Base-by-base conservation (phyloP, 2,113 vertebrate genomes). In the Lophochroa leadbeateri region DNA sequence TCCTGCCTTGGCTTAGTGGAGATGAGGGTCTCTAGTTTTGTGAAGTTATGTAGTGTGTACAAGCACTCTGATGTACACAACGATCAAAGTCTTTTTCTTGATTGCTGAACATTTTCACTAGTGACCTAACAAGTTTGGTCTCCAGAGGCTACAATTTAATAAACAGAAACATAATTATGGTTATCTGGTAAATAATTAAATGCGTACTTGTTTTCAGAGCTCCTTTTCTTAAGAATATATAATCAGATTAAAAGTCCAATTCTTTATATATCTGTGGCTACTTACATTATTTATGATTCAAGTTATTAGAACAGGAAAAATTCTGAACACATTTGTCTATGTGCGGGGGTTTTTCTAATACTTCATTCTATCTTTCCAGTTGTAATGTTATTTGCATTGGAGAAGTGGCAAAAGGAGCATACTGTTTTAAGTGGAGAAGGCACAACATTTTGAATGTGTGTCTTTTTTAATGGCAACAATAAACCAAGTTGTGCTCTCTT, bases 101-200 rank as follows among this genome's bases (percentile, higher is more conserved):
- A 13, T 10, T 81, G 27, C 82, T 90, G 20, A 52, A 81, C 9
- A 27, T 86, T 92, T 91, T 83, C 86, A 65, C 41, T 41, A n/a
- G 63, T 92, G 77, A 82, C 55, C 52, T 69, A 79, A 61, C 60
- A 82, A 92, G 17, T 76, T 52, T 84, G 23, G 20, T 86, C 85
- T 88, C 27, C 29, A 83, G 71, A 55, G 55, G 50, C 78, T 55
- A 20, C 33, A 77, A 2, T 82, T 78, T 88, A 60, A 71, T 78
- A 43, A 47, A 37, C 39, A 71, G 72, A 81, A 86, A 52, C 17
- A 25, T 90, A 75, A 75, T 93, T 91, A 74, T 58, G 31, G 25
- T 58, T 94, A 50, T 96, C 21, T 96, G 33, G 14, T 95, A 95
- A 96, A 96, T 96, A 93, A 96, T 97, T 90, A 12, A 88, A 81